Evolutionary conservation across 2,797 vertebrate species (phyloP), one percentile per base, ranked within the genome.

Genomic region (Eulemur albifrons): DNA sequence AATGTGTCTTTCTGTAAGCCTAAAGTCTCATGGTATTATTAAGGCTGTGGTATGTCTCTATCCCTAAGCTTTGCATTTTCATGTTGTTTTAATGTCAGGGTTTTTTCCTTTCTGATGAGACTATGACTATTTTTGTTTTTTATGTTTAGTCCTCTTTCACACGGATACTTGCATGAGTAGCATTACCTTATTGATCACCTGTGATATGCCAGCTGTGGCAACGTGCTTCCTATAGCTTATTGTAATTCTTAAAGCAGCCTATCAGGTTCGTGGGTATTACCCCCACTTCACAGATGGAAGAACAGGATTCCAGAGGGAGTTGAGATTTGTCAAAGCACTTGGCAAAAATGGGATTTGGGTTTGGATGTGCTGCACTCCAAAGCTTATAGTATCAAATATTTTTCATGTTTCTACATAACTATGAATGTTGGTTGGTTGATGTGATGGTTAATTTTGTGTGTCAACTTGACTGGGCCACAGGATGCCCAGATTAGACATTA

Each of bases 21-120:
- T 0, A 35, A 50, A 63, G 43, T n/a, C 11, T 54, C 27, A 17
- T 0, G 11, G 59, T 5, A 13, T 1, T 30, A 48, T 5, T n/a
- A 9, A 63, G 45, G 40, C n/a, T 9, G 5, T 17, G 45, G 10
- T 23, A 2, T 38, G 27, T 43, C 35, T 40, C 45, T 48, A 43
- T 50, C 40, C 30, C 54, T 50, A 1, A 45, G 65, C 40, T 80
- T 73, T 63, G 79, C 5, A 2, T 21, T 50, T 90, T 59, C 21
- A 15, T 13, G 5, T 70, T 57, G 65, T 45, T 93, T 84, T 61
- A 43, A 15, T n/a, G 40, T 52, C n/a, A 27, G 13, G n/a, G 1
- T 18, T 48, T 9, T 82, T n/a, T 83, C 38, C 43, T 94, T 81
- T 79, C 11, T 85, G 3, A 5, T 11, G 17, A 94, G 35, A 50